These are phyloP conservation scores for Ctena decussata DNA, from an alignment of 2,888 invertebrate genomes.

Conservation along the genomic window DNA sequence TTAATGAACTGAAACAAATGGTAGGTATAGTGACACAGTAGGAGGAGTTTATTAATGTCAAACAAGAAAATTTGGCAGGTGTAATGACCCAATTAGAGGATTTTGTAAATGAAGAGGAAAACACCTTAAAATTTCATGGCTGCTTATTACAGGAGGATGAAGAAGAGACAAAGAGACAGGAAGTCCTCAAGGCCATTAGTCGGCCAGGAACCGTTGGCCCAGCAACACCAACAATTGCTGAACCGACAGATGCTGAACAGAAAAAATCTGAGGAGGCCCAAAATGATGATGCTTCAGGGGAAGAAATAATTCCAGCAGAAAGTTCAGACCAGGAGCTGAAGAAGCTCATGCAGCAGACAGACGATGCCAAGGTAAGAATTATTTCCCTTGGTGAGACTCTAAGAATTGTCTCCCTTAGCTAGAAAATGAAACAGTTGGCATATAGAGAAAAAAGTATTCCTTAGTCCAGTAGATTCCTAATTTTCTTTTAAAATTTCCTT, in stretches of 20 bases:
- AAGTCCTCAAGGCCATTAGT: constrained; percentile 65
- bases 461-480: no score
- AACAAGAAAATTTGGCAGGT: no score
- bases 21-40: no score
- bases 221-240: constrained; percentile 43
- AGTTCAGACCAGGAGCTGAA: constrained; percentile 75
- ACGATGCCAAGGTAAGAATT: constrained; percentile 83
- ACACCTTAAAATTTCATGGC: no score
- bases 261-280: constrained; percentile 32
- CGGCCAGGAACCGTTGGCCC: constrained; percentile 57
- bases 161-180: constrained; percentile 71
- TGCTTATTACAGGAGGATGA: constrained; percentile 75
- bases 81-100: no score
- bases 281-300: constrained; percentile 39
- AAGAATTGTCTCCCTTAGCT: neutral
- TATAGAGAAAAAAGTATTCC: no score
- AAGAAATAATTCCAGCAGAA: constrained; percentile 38
- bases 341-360: constrained; percentile 83
- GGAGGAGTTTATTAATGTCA: no score
- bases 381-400: neutral
- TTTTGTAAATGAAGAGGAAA: no score
- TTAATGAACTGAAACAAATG: no score
- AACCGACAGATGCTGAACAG: constrained; percentile 38
- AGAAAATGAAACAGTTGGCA: no score
- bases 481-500: no score